These are phyloP conservation scores for Orchesella flavescens DNA, from an alignment of 2,888 invertebrate species.

Conservation along the genomic window DNA sequence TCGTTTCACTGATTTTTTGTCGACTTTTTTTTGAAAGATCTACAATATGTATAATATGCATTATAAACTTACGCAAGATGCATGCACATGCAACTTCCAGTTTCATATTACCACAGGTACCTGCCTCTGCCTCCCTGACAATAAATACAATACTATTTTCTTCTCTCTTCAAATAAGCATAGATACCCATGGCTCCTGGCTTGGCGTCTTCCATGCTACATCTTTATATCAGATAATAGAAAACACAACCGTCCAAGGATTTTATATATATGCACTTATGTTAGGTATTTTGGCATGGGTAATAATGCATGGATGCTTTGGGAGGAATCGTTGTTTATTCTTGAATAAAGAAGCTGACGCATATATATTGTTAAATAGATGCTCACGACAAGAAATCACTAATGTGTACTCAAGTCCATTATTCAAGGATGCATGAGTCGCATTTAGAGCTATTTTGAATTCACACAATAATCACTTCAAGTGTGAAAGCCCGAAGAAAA, in stretches of 20 bases:
- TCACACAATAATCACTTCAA: conserved; percentile 46
- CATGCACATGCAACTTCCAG: conserved; percentile 2
- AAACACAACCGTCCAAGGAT: neutral
- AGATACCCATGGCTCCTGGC: no score
- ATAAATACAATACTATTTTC: neutral
- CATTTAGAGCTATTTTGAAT: conserved; percentile 56
- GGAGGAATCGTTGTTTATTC: conserved; percentile 45
- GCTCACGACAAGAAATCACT: conserved; percentile 59
- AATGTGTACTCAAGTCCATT: conserved; percentile 59
- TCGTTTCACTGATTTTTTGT: conserved; percentile 18
- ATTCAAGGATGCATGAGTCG: conserved; percentile 61
- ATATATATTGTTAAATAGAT: conserved; percentile 62
- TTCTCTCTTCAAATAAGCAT: no score
- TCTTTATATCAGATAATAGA: neutral
- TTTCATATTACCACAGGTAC: neutral
- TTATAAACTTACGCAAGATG: conserved; percentile 7
- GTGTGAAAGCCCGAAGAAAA: conserved; percentile 35
- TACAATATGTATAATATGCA: neutral
- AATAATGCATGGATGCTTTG: neutral
- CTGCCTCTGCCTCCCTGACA: neutral
- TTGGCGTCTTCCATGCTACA: neutral
- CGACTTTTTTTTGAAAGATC: neutral
- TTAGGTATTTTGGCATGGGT: neutral
- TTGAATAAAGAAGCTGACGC: conserved; percentile 51
- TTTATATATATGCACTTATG: neutral